A percentile compares a stretch with the other conserved stretches of the same genome.
These are phyloP conservation scores for Elysia crispata DNA, from an alignment of 2,888 invertebrate species.

Conservation along the genomic window DNA sequence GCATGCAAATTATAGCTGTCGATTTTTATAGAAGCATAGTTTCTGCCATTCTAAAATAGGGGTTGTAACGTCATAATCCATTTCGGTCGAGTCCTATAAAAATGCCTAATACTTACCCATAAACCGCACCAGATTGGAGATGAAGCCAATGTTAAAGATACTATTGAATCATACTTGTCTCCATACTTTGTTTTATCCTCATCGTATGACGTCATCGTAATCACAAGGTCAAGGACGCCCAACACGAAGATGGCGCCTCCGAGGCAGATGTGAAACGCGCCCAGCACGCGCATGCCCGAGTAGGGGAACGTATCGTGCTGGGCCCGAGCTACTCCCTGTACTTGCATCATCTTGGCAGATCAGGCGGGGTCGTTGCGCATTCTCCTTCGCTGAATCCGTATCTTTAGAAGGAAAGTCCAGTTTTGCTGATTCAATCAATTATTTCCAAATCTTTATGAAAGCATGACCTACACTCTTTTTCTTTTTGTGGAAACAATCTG, in stretches of 20 bases:
- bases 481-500: too few species aligned
- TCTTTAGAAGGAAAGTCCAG: too few species aligned
- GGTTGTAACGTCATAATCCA: too few species aligned
- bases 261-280: conserved; percentile 59
- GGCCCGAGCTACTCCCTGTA: conserved; percentile 28
- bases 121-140: conserved; percentile 68
- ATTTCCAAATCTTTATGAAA: too few species aligned
- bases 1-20: too few species aligned
- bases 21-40: too few species aligned
- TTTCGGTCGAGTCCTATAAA: too few species aligned
- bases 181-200: conserved; percentile 33
- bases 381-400: too few species aligned
- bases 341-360: conserved; percentile 24
- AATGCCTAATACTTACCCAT: conserved; percentile 67
- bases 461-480: too few species aligned
- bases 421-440: too few species aligned
- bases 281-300: conserved; percentile 54
- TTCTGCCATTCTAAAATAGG: too few species aligned
- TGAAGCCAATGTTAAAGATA: conserved; percentile 59
- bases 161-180: conserved; percentile 48
- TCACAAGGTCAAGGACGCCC: conserved; percentile 59
- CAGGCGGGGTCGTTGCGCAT: too few species aligned
- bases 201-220: conserved; percentile 57
- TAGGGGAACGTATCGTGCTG: conserved; percentile 43
- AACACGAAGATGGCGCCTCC: conserved; percentile 57